Conservation (phyloP, 1,140 invertebrate species). For the Hypsibius dujardini region DNA sequence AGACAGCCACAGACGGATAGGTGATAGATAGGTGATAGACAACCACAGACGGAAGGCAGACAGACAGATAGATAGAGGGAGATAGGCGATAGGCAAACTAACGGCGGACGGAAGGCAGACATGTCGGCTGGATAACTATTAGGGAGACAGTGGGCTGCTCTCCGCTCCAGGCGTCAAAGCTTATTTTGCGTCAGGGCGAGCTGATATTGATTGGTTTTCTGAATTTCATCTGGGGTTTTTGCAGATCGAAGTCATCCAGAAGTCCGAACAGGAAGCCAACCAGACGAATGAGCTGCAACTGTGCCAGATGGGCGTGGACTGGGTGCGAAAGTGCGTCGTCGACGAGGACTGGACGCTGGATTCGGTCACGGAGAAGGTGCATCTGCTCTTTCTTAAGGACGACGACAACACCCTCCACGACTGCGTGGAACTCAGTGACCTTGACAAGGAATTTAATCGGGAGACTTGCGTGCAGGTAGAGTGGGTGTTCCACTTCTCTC, state of each 20-base stretch:
- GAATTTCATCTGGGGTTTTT: too few relatives aligned
- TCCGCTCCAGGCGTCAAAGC: too few relatives aligned
- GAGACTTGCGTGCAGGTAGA: slow-evolving; percentile 12
- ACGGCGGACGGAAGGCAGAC: too few relatives aligned
- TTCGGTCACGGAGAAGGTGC: slow-evolving; percentile 41
- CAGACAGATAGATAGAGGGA: too few relatives aligned
- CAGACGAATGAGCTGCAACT: slow-evolving; percentile 36
- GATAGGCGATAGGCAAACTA: too few relatives aligned
- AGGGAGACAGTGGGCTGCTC: too few relatives aligned
- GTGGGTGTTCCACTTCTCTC: slow-evolving; percentile 25
- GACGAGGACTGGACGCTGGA: slow-evolving; percentile 37
- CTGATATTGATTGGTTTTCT: too few relatives aligned
- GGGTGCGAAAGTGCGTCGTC: slow-evolving; percentile 42
- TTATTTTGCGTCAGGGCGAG: too few relatives aligned
- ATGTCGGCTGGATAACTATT: too few relatives aligned
- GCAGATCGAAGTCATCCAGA: slow-evolving; percentile 41
- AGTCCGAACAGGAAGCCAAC: slow-evolving; percentile 44
- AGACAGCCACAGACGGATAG: too few relatives aligned
- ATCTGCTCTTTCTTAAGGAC: slow-evolving; percentile 53
- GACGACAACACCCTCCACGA: slow-evolving; percentile 56
- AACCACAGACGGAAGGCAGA: too few relatives aligned
- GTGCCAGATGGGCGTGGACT: slow-evolving; percentile 47
- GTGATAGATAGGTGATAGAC: too few relatives aligned
- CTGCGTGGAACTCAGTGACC: slow-evolving; percentile 47
- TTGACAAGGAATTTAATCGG: neutral